Base-by-base conservation (phyloP, 2,113 vertebrate species). In the Seriola rivoliana region DNA sequence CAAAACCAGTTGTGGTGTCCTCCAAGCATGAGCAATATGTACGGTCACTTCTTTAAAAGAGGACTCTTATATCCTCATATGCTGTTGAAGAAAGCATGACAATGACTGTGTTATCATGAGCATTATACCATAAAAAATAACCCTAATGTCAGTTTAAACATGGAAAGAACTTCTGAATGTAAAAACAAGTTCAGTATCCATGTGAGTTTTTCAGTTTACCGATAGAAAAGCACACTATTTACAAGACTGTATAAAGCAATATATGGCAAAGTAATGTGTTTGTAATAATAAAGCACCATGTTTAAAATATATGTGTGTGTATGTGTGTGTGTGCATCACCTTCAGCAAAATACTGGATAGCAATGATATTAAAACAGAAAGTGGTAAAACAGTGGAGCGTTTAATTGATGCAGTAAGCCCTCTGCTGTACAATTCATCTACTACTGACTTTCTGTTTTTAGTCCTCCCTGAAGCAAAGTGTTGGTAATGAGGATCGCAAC, bases 11-110 rank as follows among this genome's bases (percentile, higher is more conserved):
- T 71, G 75, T 83, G 54, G 76, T 69, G 62, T 90, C 86, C 80
- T 82, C 69, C 78, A 84, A 90, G 92, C 93, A 94, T 93, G 93
- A 93, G 91, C 91, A 93, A 93, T 92, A 92, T 85, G 77, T 88
- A 78, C 11, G 38, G 60, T 87, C 71, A 82, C 60, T 64, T 89
- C 57, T 79, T 60, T 68, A 44, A 62, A 32, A 80, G 55, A 71
- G 59, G 80, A 84, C 86, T 68, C 46, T 65, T 59, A 44, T 79
- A 52, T 59, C 52, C 68, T 71, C 25, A 2, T 84, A 78, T 84
- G 82, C 82, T 58, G 78, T 81, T 84, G 40, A 82, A 76, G 67
- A 88, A 91, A 88, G 91, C 92, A 93, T 93, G 92, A 91, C 78
- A 74, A 82, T 64, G 62, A 63, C 44, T 60, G 69, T 78, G 78